These are phyloP conservation scores for Escarpia spicata DNA, from an alignment of 2,888 invertebrate species.

Conservation along the genomic window DNA sequence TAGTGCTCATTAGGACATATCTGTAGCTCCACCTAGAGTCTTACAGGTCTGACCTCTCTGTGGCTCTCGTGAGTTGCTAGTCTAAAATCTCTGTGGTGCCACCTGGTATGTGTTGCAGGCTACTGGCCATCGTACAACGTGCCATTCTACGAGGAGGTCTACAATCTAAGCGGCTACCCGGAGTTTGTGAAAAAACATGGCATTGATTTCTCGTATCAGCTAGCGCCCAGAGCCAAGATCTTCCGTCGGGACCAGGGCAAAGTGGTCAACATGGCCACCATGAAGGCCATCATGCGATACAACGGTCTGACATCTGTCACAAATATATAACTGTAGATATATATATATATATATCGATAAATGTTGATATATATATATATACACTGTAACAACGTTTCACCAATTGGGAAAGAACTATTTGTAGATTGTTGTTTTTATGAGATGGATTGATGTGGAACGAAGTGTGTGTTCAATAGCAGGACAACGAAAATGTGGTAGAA, in stretches of 20 bases:
- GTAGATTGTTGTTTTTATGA: no score
- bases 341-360: not conserved
- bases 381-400: no score
- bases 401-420: no score
- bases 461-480: no score
- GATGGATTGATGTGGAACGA: no score
- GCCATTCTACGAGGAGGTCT: conserved; percentile 61
- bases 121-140: conserved; percentile 65
- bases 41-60: no score
- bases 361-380: not conserved
- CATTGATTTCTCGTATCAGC: conserved; percentile 56
- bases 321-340: not conserved
- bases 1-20: not conserved
- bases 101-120: conserved; percentile 42
- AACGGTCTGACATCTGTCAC: conserved; percentile 52
- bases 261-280: conserved; percentile 52
- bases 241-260: conserved; percentile 60
- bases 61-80: not conserved
- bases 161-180: conserved; percentile 61
- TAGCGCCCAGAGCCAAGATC: conserved; percentile 63
- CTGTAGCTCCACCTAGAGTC: not conserved
- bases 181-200: conserved; percentile 53
- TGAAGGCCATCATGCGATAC: conserved; percentile 62
- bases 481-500: no score
- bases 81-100: not conserved